phyloP scores from a whole-genome alignment of 2,888 invertebrate species.

The Drosophila neotestacea region DNA sequence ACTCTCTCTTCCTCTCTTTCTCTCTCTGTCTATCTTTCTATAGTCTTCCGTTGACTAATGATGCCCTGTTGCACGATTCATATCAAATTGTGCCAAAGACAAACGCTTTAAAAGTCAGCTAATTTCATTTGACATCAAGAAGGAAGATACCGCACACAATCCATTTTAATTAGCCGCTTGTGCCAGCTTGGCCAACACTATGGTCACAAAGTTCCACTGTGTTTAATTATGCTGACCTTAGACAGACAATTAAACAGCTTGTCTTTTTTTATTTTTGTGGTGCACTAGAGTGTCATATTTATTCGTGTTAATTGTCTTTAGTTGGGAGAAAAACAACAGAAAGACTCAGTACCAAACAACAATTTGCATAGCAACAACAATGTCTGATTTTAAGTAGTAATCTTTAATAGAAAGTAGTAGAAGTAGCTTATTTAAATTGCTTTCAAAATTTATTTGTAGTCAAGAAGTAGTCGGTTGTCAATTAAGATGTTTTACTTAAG shows the following conservation, averaged over 20 bases:
- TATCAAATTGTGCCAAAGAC: constrained; percentile 7
- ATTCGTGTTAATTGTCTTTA: constrained; percentile 56
- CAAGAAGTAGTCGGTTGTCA: too few species aligned
- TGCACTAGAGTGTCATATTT: constrained; percentile 51
- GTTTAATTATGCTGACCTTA: constrained; percentile 36
- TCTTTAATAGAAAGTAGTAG: neutral
- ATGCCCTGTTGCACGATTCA: constrained; percentile 41
- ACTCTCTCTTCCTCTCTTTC: too few species aligned
- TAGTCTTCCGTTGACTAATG: constrained; percentile 69
- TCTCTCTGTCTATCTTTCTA: neutral
- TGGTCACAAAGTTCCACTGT: constrained; percentile 20
- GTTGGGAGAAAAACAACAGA: neutral
- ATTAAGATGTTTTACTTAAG: too few species aligned
- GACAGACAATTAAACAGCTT: constrained; percentile 16
- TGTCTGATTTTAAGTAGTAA: neutral
- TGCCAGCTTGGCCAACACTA: constrained; percentile 13
- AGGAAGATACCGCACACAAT: constrained; percentile 37
- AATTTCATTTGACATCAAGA: constrained; percentile 49
- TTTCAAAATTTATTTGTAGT: neutral
- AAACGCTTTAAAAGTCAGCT: constrained; percentile 43
- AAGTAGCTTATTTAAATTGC: neutral
- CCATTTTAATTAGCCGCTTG: constrained; percentile 67
- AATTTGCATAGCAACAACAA: constrained; percentile 15
- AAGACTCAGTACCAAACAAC: neutral
- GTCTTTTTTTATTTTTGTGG: constrained; percentile 4